A percentile compares a stretch with the other conserved stretches of the same genome.
Conservation (phyloP, 2,888 invertebrate species). For the Callinectes sapidus region DNA sequence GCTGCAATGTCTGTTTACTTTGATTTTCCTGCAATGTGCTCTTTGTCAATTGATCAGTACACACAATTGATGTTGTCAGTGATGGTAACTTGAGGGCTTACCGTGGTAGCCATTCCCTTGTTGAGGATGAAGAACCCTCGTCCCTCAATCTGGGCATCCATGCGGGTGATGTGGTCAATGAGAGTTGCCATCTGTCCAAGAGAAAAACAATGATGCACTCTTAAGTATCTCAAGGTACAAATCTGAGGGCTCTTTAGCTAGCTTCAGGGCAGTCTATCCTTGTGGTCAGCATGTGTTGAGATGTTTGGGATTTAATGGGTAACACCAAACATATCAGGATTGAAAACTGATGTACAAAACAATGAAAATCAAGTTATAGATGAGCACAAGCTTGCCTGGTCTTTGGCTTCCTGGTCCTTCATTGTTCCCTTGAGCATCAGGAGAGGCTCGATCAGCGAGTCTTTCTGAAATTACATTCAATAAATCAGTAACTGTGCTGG, state of each 20-base stretch:
- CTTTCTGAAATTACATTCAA: conserved; percentile 58
- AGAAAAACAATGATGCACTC: background rate
- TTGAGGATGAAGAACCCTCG: conserved; percentile 71
- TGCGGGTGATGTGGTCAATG: conserved; percentile 70
- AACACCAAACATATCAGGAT: background rate
- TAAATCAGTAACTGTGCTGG: background rate
- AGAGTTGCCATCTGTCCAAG: conserved; percentile 66
- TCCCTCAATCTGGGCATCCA: conserved; percentile 72
- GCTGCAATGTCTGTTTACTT: no score
- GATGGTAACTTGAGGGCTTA: conserved; percentile 34
- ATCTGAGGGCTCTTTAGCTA: background rate
- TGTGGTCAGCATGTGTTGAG: background rate
- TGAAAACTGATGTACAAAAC: background rate
- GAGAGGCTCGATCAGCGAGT: conserved; percentile 69
- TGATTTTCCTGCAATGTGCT: no score
- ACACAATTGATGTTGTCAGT: no score
- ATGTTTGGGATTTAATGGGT: background rate
- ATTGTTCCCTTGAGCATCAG: conserved; percentile 70
- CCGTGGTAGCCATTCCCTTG: conserved; percentile 72
- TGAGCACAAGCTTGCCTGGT: conserved; percentile 57
- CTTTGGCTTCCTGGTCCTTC: conserved; percentile 65
- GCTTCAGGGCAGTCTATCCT: background rate
- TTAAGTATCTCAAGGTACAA: background rate
- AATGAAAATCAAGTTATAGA: background rate
- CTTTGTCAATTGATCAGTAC: no score